Conservation (phyloP, 1,140 invertebrate genomes). For the Drosophila arawakana region DNA sequence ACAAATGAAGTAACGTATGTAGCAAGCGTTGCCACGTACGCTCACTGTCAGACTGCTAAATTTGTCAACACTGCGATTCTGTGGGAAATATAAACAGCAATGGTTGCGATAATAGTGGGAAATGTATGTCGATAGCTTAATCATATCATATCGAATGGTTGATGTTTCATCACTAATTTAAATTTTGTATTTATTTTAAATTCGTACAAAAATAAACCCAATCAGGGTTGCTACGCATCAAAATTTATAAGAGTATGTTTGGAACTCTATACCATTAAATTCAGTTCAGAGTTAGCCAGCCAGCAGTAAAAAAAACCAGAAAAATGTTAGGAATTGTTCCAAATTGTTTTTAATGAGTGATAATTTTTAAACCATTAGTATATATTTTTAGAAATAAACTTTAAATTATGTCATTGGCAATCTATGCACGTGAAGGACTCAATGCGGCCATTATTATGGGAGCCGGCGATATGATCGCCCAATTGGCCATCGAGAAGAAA, state of each 20-base stretch:
- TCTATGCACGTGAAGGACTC: constrained; percentile 55
- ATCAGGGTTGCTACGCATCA: too few species aligned
- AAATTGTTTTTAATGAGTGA: neutral
- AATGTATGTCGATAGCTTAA: neutral
- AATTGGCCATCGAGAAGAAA: constrained; percentile 82
- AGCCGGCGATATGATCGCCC: constrained; percentile 84
- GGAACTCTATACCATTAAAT: too few species aligned
- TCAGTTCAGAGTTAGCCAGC: too few species aligned
- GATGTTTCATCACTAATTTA: too few species aligned
- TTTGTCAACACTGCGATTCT: neutral
- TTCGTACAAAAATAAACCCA: too few species aligned
- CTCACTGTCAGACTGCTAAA: neutral
- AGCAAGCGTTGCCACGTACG: constrained; percentile 36
- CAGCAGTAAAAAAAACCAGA: too few species aligned
- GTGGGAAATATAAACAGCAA: neutral
- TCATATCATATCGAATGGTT: neutral
- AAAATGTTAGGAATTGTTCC: neutral
- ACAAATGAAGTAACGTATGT: constrained; percentile 28
- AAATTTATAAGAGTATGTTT: too few species aligned
- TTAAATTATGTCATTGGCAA: constrained; percentile 8
- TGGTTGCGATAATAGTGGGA: neutral
- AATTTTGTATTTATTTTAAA: too few species aligned
- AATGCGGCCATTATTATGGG: constrained; percentile 84
- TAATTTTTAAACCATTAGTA: too few species aligned
- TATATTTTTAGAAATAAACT: neutral